Conservation (phyloP, 2,113 vertebrate species). For the Genyomyrus donnyi region DNA sequence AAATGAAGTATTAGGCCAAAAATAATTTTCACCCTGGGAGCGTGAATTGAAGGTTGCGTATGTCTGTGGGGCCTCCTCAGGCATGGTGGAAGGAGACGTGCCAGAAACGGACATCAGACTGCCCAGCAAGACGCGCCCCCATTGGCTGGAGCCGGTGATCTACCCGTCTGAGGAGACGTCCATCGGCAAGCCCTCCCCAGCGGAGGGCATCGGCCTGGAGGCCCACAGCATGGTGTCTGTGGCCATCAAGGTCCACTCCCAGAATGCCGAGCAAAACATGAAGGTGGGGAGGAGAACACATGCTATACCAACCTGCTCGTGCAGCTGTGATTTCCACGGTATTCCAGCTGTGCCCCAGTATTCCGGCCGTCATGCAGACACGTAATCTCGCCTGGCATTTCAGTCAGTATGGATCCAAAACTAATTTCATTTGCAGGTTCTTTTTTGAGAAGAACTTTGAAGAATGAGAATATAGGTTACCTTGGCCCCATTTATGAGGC, state of each 20-base stretch:
- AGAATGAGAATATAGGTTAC: neutral
- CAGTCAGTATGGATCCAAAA: neutral
- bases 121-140: conserved; percentile 75
- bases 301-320: neutral
- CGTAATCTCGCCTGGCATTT: neutral
- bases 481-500: neutral
- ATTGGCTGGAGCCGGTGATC: conserved; percentile 88
- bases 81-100: conserved; percentile 68
- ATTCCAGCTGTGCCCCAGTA: neutral
- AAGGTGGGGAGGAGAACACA: conserved; percentile 60
- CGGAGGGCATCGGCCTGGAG: conserved; percentile 76
- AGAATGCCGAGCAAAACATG: conserved; percentile 80
- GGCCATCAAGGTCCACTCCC: conserved; percentile 82
- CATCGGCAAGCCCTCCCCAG: conserved; percentile 56
- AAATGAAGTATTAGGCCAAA: neutral
- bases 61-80: conserved; percentile 44
- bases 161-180: conserved; percentile 77
- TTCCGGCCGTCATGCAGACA: neutral
- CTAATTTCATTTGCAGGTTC: neutral
- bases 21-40: neutral
- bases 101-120: conserved; percentile 67
- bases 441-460: neutral
- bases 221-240: conserved; percentile 83
- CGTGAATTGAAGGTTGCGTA: neutral
- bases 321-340: neutral